These are phyloP conservation scores for Penaeus chinensis DNA, from an alignment of 1,140 invertebrate genomes.

Conservation along the genomic window DNA sequence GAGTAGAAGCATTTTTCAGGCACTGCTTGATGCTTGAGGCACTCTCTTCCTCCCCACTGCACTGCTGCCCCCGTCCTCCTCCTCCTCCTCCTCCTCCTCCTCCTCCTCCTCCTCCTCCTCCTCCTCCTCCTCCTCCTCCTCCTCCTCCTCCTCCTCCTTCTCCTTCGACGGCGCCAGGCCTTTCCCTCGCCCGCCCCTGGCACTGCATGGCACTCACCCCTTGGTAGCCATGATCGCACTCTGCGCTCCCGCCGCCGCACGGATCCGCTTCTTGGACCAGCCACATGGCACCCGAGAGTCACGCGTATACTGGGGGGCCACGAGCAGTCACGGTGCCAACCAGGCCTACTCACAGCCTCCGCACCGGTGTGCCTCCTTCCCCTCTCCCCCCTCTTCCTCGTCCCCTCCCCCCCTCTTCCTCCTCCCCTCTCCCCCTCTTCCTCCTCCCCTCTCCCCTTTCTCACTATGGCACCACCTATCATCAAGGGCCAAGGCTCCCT, in stretches of 20 bases:
- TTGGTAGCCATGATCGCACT: background rate
- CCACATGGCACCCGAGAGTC: slow-evolving; percentile 51
- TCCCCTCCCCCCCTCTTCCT: background rate
- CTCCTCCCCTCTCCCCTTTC: slow-evolving; percentile 15
- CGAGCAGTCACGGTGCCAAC: slow-evolving; percentile 42
- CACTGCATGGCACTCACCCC: slow-evolving; percentile 29
- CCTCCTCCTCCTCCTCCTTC: too few species aligned
- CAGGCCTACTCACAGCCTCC: slow-evolving; percentile 32
- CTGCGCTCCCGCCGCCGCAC: background rate
- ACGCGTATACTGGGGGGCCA: slow-evolving; percentile 31
- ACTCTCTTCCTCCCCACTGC: too few species aligned
- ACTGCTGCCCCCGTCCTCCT: too few species aligned
- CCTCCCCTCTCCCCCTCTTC: background rate
- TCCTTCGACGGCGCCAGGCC: too few species aligned
- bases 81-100: too few species aligned
- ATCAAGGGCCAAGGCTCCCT: slow-evolving; percentile 10
- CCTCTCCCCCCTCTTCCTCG: background rate
- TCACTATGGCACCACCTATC: slow-evolving; percentile 43
- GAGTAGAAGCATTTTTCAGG: too few species aligned
- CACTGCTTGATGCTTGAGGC: too few species aligned
- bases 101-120: too few species aligned
- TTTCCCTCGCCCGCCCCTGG: too few species aligned
- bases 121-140: too few species aligned
- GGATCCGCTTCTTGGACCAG: slow-evolving; percentile 25
- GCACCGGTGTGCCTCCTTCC: background rate